Percentiles rank a stretch among this genome's conserved stretches.
These are phyloP conservation scores for Seira musarum DNA, from an alignment of 2,888 invertebrate genomes.

Conservation along the genomic window DNA sequence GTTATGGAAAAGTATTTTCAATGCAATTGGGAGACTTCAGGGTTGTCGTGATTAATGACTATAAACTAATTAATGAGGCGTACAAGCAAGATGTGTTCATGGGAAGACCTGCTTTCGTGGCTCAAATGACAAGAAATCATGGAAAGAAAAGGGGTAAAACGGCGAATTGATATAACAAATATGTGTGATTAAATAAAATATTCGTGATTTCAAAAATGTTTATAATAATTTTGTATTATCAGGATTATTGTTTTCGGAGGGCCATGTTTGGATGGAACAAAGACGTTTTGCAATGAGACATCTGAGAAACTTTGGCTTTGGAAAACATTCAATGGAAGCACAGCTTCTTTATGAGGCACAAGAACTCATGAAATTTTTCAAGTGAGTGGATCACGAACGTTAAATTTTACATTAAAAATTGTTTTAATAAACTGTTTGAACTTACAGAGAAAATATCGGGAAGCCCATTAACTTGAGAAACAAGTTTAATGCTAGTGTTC, in stretches of 20 bases:
- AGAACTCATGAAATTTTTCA: slow-evolving; percentile 65
- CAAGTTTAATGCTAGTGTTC: slow-evolving; percentile 67
- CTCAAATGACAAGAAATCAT: slow-evolving; percentile 67
- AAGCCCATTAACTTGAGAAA: slow-evolving; percentile 65
- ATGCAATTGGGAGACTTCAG: slow-evolving; percentile 65
- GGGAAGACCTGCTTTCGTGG: slow-evolving; percentile 67
- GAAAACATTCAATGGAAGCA: slow-evolving; percentile 67
- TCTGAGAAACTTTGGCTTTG: slow-evolving; percentile 66
- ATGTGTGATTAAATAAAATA: not conserved
- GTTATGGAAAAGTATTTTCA: slow-evolving; percentile 68
- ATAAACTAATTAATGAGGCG: slow-evolving; percentile 66
- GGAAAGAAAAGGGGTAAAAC: slow-evolving; percentile 63
- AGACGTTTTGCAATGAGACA: slow-evolving; percentile 64
- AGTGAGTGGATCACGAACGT: slow-evolving; percentile 54
- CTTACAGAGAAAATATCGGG: slow-evolving; percentile 63
- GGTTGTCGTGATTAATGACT: slow-evolving; percentile 68
- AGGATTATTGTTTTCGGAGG: slow-evolving; percentile 67
- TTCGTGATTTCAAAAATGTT: not conserved
- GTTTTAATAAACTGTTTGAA: slow-evolving; percentile 13
- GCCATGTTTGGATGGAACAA: slow-evolving; percentile 67
- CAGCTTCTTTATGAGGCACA: slow-evolving; percentile 63
- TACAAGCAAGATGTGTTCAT: slow-evolving; percentile 64
- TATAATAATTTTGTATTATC: not conserved
- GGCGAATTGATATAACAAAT: not conserved
- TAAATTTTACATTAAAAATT: not conserved